Evolutionary conservation across 1,140 invertebrate species (phyloP).

Genomic region (Drosophila lacteicornis): DNA sequence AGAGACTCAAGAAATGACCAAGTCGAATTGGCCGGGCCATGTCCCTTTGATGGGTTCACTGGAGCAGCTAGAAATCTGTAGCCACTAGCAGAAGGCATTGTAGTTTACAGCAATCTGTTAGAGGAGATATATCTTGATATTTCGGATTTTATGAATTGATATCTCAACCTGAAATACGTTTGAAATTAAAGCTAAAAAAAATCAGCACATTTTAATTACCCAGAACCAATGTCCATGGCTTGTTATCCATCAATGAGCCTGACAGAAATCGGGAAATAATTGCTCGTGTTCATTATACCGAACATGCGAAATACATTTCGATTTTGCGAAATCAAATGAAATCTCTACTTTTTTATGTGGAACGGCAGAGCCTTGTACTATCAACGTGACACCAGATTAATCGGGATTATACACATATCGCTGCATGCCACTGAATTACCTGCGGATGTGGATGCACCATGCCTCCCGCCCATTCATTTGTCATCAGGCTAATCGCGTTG

Average conservation of each 20-base stretch:
- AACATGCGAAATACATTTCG: neutral
- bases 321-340: neutral
- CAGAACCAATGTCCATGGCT: neutral
- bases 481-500: conserved; percentile 14
- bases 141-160: no score
- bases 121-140: no score
- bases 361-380: neutral
- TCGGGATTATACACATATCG: neutral
- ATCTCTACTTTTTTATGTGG: neutral
- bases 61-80: neutral
- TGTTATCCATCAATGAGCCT: neutral
- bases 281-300: neutral
- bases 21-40: neutral
- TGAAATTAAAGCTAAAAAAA: no score
- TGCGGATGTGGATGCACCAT: neutral
- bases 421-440: neutral
- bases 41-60: conserved; percentile 5
- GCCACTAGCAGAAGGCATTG: no score
- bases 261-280: neutral
- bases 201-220: neutral
- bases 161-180: no score
- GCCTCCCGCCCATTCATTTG: conserved; percentile 20
- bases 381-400: conserved; percentile 15
- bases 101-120: conserved; percentile 3
- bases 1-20: neutral